phyloP scores from a whole-genome alignment of 2,797 vertebrate genomes.

The Pipistrellus nathusii region DNA sequence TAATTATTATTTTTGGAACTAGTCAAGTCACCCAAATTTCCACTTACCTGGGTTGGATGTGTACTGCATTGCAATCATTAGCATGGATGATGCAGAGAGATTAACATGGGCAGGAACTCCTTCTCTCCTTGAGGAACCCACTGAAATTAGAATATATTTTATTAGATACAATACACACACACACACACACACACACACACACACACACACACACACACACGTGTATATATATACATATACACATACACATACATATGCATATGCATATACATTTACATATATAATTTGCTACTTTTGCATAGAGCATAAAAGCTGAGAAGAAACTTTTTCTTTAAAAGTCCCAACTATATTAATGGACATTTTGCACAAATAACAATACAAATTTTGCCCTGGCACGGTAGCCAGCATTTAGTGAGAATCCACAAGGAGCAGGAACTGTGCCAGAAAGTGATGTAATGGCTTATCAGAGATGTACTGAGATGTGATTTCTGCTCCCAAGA shows the following conservation, averaged over 20 bases:
- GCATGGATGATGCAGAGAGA: constrained; percentile 98
- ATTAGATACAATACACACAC: constrained; percentile 60
- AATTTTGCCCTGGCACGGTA: neutral
- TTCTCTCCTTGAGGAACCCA: constrained; percentile 98
- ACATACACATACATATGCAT: neutral
- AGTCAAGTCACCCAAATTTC: neutral
- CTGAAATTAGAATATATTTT: constrained; percentile 85
- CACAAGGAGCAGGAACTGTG: neutral
- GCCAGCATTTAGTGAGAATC: neutral
- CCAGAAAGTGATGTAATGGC: neutral
- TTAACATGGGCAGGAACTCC: constrained; percentile 97
- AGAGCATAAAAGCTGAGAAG: neutral
- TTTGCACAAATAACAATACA: constrained; percentile 42
- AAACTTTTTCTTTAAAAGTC: neutral
- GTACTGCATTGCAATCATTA: constrained; percentile 99
- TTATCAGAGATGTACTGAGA: constrained; percentile 17
- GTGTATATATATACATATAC: no score
- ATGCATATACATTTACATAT: neutral
- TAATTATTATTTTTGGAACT: neutral
- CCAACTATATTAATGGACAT: constrained; percentile 9
- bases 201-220: no score
- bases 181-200: no score
- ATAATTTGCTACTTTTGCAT: constrained; percentile 29
- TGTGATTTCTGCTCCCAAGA: constrained; percentile 25
- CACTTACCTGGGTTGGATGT: constrained; percentile 96